Evolutionary conservation across 2,888 invertebrate species (phyloP), one percentile per base, ranked within the genome.

Genomic region (Gortyna flavago): DNA sequence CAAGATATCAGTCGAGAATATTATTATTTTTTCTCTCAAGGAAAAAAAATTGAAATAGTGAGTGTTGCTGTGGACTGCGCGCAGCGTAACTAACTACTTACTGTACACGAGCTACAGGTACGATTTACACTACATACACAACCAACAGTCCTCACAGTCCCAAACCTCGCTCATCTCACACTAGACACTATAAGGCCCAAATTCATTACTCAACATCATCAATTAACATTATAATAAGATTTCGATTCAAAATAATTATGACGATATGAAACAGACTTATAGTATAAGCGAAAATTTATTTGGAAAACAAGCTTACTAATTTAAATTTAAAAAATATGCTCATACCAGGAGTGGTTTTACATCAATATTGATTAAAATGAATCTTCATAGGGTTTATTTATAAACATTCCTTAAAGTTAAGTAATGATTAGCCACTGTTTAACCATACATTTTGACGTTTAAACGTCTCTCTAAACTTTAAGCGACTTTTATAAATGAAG

Each of bases 151-250:
- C 35, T 21, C 51, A 21, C 16, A 13, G 35, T 13, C 7, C 29
- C n/a, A 6, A 18, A 9, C 29, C 41, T 41, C 35, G 68, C 48
- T 67, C 66, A 62, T 75, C 66, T 41, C 61, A 78, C 69, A 38
- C 59, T 71, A 75, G 72, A 77, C 64, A 41, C 54, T 80, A 78
- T 76, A 85, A 86, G 84, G 87, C 87, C 68, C 71, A 69, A 75
- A 38, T 68, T 72, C 69, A 79, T 75, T 76, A 75, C 64, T 57
- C 54, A 75, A 75, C 74, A 70, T 67, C n/a, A 41, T 35, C 48
- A 32, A 48, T 21, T 38, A 66, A 29, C 35, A 57, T 68, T 71
- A 32, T n/a, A 67, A 48, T 48, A 66, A 6, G 29, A n/a, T 59
- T 77, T 66, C 2, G n/a, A 21, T 57, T 57, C 6, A 44, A 41